Percentiles rank a stretch among this genome's conserved stretches.
Evolutionary conservation across 1,140 invertebrate genomes (phyloP).

Genomic region (Dufourea novaeangliae): DNA sequence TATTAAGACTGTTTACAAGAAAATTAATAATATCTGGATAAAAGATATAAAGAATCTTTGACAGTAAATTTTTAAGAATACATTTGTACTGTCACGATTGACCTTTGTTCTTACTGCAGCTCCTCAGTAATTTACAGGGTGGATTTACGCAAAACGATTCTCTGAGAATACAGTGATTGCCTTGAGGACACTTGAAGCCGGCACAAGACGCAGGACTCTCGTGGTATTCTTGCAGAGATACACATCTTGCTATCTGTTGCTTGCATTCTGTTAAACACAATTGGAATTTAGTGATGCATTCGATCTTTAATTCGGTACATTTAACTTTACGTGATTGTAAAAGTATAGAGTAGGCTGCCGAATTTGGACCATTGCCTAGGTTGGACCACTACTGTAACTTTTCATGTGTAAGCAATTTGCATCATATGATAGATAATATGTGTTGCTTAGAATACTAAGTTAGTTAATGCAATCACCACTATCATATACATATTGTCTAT

Average conservation of each 20-base stretch:
- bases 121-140: conserved; percentile 73
- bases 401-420: no score
- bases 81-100: neutral
- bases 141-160: conserved; percentile 65
- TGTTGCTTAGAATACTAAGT: no score
- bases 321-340: neutral
- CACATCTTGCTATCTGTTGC: conserved; percentile 68
- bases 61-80: no score
- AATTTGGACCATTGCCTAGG: no score
- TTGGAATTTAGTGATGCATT: neutral
- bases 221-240: conserved; percentile 64
- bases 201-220: conserved; percentile 66
- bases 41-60: no score
- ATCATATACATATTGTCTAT: no score
- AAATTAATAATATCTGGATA: no score
- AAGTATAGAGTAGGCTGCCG: no score
- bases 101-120: conserved; percentile 67
- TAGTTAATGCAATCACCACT: no score
- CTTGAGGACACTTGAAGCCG: conserved; percentile 65
- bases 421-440: no score
- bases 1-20: no score
- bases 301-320: neutral
- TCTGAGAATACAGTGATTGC: conserved; percentile 68
- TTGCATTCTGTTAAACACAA: conserved; percentile 55
- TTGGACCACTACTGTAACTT: no score